Evolutionary conservation across 2,888 invertebrate species (phyloP), one percentile per base, ranked within the genome.

Genomic region (Spicauda simplicius): DNA sequence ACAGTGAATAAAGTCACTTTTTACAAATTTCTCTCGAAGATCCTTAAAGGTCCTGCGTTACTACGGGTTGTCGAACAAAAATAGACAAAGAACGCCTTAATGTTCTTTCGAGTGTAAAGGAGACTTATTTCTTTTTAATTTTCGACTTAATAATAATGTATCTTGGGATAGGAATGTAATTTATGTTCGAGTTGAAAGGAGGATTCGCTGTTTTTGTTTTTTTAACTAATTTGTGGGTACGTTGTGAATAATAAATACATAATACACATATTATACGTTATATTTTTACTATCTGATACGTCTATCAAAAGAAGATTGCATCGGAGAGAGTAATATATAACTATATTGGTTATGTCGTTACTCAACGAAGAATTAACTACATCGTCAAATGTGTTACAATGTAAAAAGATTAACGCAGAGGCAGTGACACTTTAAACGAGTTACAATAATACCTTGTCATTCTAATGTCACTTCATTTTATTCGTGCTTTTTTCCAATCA

Each of bases 11-110:
- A 66, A 72, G 79, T 79, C 37, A 69, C 37, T 75, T 81, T 80
- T 78, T 0, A 41, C 33, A 0, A 5, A 33, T 10, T 6, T 33
- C 33, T 0, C 4, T 14, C 18, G 52, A 14, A 80, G 82, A 81
- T 80, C 83, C 83, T 83, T 87, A 85, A 77, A 81, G 84, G 81
- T 86, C 86, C 85, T 83, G 77, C 82, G 81, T 80, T 87, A 86
- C 88, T 85, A 88, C 80, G 87, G 86, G 84, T 84, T 85, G 84
- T 88, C 85, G 83, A 85, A 84, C 78, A 82, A 88, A 90, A 90
- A 90, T 86, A 88, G 83, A 25, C 25, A 25, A 87, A 88, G 80
- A 84, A 76, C 76, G 76, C 25, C 61, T 74, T 88, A 84, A 87
- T 88, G 88, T 87, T 86, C 86, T 83, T 87, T 85, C 80, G 84